Base-by-base conservation (phyloP, 2,113 vertebrate species). In the Ifrita kowaldi region DNA sequence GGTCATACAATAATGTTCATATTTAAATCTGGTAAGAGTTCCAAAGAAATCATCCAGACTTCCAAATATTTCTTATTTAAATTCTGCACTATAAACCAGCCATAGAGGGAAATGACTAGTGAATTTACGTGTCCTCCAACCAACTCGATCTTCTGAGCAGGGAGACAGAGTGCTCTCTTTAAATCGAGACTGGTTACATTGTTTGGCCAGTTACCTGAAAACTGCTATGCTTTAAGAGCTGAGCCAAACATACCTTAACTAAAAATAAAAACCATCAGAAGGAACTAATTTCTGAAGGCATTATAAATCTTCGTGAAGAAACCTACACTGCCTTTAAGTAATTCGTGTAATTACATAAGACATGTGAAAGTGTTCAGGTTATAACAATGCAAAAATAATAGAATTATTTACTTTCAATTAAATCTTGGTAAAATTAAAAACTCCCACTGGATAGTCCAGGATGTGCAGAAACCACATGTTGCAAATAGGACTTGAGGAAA, bases 381-480 rank as follows among this genome's bases (percentile, higher is more conserved):
- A 35, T 39, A 95, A 90, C 42, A 59, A 56, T 44, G 59, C 39
- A 95, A 91, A 88, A 74, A 1, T 4, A 70, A 64, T 39, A 67
- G 49, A 62, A 73, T 70, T 63, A 74, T 70, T 80, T 91, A 59
- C 19, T 88, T 79, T 92, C 30, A 74, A 39, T 86, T 88, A 75
- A 73, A 78, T 47, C 24, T 75, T 77, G 63, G 62, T 83, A 85
- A 78, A 87, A 89, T 76, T 76, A 59, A 73, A 81, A 89, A 65
- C 16, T 82, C 64, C 44, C 2, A 4, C 39, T 56, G 79, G 26
- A 49, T 49, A 41, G 20, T 50, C 47, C 71, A 84, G 79, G 74
- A 80, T 52, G 42, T 37, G 28, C 47, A 90, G 79, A 93, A 94
- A 93, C 59, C 47, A 81, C 71, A 73, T 52, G 33, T 33, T 42